Evolutionary conservation across 2,797 vertebrate species (phyloP), one percentile per base, ranked within the genome.

Genomic region (Myoxocephalus aenaeus): DNA sequence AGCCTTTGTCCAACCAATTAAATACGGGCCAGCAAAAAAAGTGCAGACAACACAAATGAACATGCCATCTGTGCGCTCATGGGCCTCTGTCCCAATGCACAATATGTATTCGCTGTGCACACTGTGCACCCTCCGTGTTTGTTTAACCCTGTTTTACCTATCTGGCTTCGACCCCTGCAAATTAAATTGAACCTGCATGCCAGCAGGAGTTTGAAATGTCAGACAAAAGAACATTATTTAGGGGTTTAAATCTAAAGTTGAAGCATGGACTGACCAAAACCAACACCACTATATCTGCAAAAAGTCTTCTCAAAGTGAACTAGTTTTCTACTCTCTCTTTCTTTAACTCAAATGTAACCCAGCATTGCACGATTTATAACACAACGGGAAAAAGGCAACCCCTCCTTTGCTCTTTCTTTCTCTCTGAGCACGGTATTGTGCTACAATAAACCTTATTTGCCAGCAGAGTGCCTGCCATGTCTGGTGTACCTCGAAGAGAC

Each of bases 381-480:
- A 63, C 46, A 36, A 68, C 42, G 22, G 59, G 29, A 50, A 78
- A 54, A 76, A 58, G 32, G 40, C 29, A 46, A 61, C 56, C 9
- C 69, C 34, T 44, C 4, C 18, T 32, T 4, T 32, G 27, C 32
- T 59, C 32, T 44, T 40, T 71, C 57, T 79, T 29, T 79, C 38
- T 14, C 53, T 75, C 27, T 69, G 50, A 78, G 63, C 44, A 9
- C 32, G 56, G 56, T 63, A 72, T 65, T 65, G 75, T 73, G 62
- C 46, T 62, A 34, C 56, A 85, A 62, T 63, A 85, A 80, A 79
- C 32, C 69, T 32, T 46, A 74, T 86, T 78, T 88, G 73, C 70
- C 56, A 78, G 70, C 69, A 67, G 40, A 57, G 59, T 40, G 50
- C 25, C 58, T 78, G 53, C 69, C 65, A 57, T 79, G 65, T 69